Percentiles rank a stretch among this genome's conserved stretches.
These are phyloP conservation scores for Elaphurus davidianus DNA, from an alignment of 2,113 vertebrate genomes.

Conservation along the genomic window DNA sequence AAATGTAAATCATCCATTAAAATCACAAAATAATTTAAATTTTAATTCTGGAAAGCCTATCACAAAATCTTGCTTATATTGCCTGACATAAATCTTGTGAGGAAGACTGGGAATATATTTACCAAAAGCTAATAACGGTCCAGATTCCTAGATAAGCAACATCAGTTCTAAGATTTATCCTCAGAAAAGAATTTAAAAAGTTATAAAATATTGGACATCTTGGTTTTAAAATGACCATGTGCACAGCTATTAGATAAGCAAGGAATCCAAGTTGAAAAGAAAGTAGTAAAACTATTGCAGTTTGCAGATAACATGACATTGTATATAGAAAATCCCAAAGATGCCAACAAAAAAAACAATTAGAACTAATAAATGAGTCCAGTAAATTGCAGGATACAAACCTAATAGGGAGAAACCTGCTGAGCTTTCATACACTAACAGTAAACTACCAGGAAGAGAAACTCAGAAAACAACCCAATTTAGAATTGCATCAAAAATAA, in stretches of 20 bases:
- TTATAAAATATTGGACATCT: background rate
- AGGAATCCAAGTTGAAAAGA: background rate
- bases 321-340: background rate
- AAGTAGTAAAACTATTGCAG: background rate
- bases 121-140: constrained; percentile 2
- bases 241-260: background rate
- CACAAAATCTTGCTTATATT: background rate
- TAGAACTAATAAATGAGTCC: background rate
- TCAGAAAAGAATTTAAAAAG: background rate
- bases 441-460: background rate
- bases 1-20: background rate
- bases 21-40: constrained; percentile 5
- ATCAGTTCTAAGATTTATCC: background rate
- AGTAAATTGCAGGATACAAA: background rate
- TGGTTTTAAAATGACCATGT: background rate
- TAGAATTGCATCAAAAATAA: background rate
- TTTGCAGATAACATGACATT: background rate
- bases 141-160: background rate
- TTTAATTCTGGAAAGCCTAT: background rate
- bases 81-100: background rate
- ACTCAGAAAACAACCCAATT: background rate
- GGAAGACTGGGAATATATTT: background rate
- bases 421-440: background rate
- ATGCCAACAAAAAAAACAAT: background rate
- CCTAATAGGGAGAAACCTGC: background rate